These are phyloP conservation scores for Gnathochromis pfefferi DNA, from an alignment of 2,113 vertebrate species.

Conservation along the genomic window DNA sequence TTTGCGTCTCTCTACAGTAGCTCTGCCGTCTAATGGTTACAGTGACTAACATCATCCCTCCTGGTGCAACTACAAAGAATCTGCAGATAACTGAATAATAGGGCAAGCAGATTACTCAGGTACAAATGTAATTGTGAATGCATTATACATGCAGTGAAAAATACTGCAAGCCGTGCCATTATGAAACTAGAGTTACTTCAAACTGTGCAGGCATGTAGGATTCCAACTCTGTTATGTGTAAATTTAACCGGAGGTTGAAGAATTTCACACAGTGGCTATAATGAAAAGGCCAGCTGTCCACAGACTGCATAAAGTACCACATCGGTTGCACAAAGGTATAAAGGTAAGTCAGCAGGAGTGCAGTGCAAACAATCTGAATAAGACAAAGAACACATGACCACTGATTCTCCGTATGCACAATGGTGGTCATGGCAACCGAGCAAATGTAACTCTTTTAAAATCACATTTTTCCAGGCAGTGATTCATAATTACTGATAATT, in stretches of 20 bases:
- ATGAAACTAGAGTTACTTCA: not conserved
- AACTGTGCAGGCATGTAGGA: not conserved
- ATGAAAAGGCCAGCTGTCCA: not conserved
- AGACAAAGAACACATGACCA: not conserved
- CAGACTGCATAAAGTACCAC: not conserved
- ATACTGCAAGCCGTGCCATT: not conserved
- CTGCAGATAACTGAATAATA: slow-evolving; percentile 5
- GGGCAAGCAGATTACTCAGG: not conserved
- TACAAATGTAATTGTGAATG: not conserved
- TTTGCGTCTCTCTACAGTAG: not conserved
- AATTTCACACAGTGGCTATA: slow-evolving; percentile 1
- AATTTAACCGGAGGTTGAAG: not conserved
- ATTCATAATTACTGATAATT: not conserved
- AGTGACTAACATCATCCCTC: not conserved
- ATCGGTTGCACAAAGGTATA: not conserved
- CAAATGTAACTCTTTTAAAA: not conserved
- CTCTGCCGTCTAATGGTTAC: not conserved
- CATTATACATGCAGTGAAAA: not conserved
- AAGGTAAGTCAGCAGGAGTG: not conserved
- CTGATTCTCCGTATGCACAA: not conserved
- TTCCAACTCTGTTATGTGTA: not conserved
- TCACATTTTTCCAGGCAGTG: not conserved
- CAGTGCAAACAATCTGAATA: not conserved
- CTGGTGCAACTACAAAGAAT: not conserved
- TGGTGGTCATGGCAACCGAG: not conserved